phyloP scores from a whole-genome alignment of 2,113 vertebrate species.

The Anseranas semipalmata region DNA sequence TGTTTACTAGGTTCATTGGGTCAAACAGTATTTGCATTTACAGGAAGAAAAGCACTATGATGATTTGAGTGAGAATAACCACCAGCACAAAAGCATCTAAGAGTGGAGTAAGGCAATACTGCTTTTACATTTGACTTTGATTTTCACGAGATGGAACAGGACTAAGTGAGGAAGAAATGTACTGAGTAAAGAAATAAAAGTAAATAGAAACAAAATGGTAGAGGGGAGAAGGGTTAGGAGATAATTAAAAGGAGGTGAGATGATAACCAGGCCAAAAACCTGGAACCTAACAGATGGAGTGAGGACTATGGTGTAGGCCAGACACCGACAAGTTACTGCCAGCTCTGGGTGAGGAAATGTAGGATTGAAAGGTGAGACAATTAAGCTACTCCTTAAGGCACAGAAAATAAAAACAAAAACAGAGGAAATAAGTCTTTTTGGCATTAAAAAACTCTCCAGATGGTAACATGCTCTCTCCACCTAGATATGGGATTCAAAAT shows the following conservation, averaged over 20 bases:
- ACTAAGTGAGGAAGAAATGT: not conserved
- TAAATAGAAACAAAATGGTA: not conserved
- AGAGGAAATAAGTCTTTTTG: conserved; percentile 10
- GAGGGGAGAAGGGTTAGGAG: not conserved
- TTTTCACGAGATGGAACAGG: not conserved
- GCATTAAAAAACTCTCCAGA: conserved; percentile 51
- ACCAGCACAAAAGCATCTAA: not conserved
- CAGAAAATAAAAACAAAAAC: conserved; percentile 36
- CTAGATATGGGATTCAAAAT: not conserved
- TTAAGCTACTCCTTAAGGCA: conserved; percentile 37
- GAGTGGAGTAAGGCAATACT: not conserved
- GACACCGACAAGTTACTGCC: not conserved
- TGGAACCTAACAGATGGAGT: conserved; percentile 36
- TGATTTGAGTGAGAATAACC: not conserved
- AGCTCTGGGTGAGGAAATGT: conserved; percentile 34
- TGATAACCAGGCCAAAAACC: conserved; percentile 13
- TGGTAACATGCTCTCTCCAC: conserved; percentile 20
- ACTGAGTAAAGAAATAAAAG: not conserved
- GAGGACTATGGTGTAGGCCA: not conserved
- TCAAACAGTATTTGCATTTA: not conserved
- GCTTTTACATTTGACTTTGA: not conserved
- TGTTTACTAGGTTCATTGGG: not conserved
- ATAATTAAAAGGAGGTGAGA: conserved; percentile 3
- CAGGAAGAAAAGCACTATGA: not conserved
- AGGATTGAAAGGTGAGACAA: not conserved